Percentiles rank a stretch among this genome's conserved stretches.
These are phyloP conservation scores for Pogonophryne albipinna DNA, from an alignment of 2,797 vertebrate genomes.

Conservation along the genomic window DNA sequence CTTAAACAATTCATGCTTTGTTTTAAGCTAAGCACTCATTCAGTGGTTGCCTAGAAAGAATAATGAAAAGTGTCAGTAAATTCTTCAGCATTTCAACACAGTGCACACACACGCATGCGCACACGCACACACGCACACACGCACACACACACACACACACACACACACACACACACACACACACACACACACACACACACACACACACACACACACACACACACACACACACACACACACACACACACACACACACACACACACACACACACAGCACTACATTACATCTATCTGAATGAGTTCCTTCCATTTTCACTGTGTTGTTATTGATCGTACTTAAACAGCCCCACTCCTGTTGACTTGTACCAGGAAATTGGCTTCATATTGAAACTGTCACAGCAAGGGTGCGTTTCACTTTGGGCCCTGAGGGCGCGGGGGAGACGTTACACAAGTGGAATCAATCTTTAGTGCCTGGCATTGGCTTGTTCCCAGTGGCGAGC, in stretches of 20 bases:
- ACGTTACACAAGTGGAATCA: slow-evolving; percentile 61
- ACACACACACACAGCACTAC: slow-evolving; percentile 23
- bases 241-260: no score
- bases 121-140: no score
- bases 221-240: background rate
- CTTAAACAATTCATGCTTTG: no score
- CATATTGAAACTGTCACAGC: slow-evolving; percentile 82
- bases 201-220: no score
- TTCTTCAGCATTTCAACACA: no score
- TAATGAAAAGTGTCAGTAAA: no score
- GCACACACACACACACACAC: no score
- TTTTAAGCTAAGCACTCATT: no score
- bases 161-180: no score
- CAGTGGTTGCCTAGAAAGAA: no score
- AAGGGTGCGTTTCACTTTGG: slow-evolving; percentile 72
- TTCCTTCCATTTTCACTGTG: slow-evolving; percentile 70
- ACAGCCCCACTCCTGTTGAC: slow-evolving; percentile 76
- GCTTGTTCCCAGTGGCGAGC: no score
- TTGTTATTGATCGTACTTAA: slow-evolving; percentile 84
- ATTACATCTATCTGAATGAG: slow-evolving; percentile 73
- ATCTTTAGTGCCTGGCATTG: slow-evolving; percentile 50
- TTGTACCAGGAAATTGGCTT: slow-evolving; percentile 85
- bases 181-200: no score
- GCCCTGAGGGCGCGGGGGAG: slow-evolving; percentile 53
- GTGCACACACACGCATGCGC: accelerated